These are phyloP conservation scores for Mylabris sibirica DNA, from an alignment of 2,888 invertebrate species.

Conservation along the genomic window DNA sequence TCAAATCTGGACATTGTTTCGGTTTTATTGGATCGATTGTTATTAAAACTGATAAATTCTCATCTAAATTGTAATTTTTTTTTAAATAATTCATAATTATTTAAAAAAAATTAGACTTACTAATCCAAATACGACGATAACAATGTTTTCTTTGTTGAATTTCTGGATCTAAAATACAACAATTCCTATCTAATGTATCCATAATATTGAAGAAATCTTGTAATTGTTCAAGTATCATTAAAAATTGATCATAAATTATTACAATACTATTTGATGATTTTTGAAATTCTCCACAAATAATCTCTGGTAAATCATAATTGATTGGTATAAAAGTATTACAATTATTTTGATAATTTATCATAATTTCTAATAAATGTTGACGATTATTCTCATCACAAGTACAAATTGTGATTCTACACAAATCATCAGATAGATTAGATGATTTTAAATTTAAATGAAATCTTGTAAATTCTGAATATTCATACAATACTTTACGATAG, in stretches of 20 bases:
- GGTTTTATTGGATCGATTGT: conserved; percentile 56
- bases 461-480: conserved; percentile 49
- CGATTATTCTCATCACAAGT: conserved; percentile 44
- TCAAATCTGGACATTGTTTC: conserved; percentile 55
- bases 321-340: conserved; percentile 47
- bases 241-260: conserved; percentile 50
- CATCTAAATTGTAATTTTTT: conserved; percentile 46
- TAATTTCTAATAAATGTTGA: conserved; percentile 44
- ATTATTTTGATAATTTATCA: conserved; percentile 41
- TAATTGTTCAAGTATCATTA: conserved; percentile 47
- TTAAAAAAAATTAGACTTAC: too few species aligned
- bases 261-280: conserved; percentile 45
- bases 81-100: neutral
- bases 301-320: conserved; percentile 50
- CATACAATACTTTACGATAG: conserved; percentile 44
- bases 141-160: conserved; percentile 53
- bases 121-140: conserved; percentile 58
- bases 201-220: conserved; percentile 59
- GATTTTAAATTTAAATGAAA: conserved; percentile 48
- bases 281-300: conserved; percentile 26
- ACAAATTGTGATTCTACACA: conserved; percentile 39
- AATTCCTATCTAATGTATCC: conserved; percentile 57
- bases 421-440: conserved; percentile 41
- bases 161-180: conserved; percentile 60
- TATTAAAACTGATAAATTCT: conserved; percentile 57